phyloP scores from a whole-genome alignment of 2,888 invertebrate genomes.

The Drosophila formosana region DNA sequence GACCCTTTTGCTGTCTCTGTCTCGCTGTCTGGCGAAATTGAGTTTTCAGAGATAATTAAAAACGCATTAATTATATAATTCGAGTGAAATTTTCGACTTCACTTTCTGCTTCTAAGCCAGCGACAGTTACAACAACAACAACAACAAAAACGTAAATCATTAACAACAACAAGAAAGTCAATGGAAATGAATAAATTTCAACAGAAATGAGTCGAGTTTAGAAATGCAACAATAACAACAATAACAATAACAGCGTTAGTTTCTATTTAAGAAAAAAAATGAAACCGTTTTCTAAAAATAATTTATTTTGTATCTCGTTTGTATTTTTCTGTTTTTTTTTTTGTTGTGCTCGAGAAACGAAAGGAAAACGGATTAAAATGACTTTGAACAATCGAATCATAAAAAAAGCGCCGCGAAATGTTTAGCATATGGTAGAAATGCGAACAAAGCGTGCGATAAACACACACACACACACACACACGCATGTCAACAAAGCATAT shows the following conservation, averaged over 20 bases:
- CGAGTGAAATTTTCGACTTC: slow-evolving; percentile 68
- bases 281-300: slow-evolving; percentile 77
- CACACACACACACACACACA: slow-evolving; percentile 36
- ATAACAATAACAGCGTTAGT: slow-evolving; percentile 33
- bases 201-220: slow-evolving; percentile 36
- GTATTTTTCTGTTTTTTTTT: not conserved
- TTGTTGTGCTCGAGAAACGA: slow-evolving; percentile 42
- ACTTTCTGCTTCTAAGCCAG: slow-evolving; percentile 70
- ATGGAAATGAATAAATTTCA: slow-evolving; percentile 62
- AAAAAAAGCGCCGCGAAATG: slow-evolving; percentile 59
- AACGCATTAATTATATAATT: slow-evolving; percentile 72
- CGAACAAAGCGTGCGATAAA: slow-evolving; percentile 64
- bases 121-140: slow-evolving; percentile 35
- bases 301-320: slow-evolving; percentile 45
- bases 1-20: slow-evolving; percentile 11
- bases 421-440: slow-evolving; percentile 67
- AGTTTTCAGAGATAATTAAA: slow-evolving; percentile 61
- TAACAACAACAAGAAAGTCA: slow-evolving; percentile 37
- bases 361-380: slow-evolving; percentile 64
- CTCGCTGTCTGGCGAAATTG: slow-evolving; percentile 40
- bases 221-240: slow-evolving; percentile 50
- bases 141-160: slow-evolving; percentile 70
- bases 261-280: slow-evolving; percentile 62
- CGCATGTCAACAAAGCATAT: slow-evolving; percentile 58
- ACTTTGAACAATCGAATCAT: slow-evolving; percentile 49